Evolutionary conservation across 2,797 vertebrate species (phyloP), one percentile per base, ranked within the genome.

Genomic region (Lithobates sylvaticus): DNA sequence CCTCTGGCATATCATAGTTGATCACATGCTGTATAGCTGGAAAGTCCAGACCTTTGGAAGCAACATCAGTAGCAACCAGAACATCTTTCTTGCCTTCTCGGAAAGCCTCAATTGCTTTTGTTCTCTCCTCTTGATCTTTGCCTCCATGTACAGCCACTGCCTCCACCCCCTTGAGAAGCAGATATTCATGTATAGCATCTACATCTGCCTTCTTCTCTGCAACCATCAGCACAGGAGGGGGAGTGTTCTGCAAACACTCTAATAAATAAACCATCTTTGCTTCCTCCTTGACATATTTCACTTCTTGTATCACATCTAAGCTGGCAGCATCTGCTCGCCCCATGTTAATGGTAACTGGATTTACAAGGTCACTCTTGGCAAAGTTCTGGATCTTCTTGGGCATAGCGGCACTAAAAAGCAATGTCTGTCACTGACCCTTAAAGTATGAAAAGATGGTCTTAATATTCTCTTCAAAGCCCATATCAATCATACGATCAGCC

Each of bases 381-480:
- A 99, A 99, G 90, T 99, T 99, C 93, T 99, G 98, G 89, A 99
- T 99, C 93, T 99, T 99, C 92, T 99, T 99, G 1, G 98, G 98
- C 98, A 99, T 99, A 9, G 98, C 99, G 84, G 98, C 98, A 84
- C 98, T 99, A 92, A 98, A 99, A 36, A 99, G 97, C 32, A 99
- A 94, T 0, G 97, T 99, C 89, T 99, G 98, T 9, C 98, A 95
- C 91, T 99, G 98, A 86, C 98, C 98, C 98, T 98, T 99, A 89
- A 99, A 99, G 88, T 99, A 99, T 73, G 98, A 99, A 92, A 99
- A 99, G 91, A 99, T 99, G 83, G 98, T 99, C 23, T 98, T 94
- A 91, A 99, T 99, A 91, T 99, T 98, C 4, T 99, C 98, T 88
- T 99, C 98, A 6, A 99, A 99, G 83, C 98, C 98, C 98, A 99